These are phyloP conservation scores for Leptopilina myrica DNA, from an alignment of 2,888 invertebrate genomes.

Conservation along the genomic window DNA sequence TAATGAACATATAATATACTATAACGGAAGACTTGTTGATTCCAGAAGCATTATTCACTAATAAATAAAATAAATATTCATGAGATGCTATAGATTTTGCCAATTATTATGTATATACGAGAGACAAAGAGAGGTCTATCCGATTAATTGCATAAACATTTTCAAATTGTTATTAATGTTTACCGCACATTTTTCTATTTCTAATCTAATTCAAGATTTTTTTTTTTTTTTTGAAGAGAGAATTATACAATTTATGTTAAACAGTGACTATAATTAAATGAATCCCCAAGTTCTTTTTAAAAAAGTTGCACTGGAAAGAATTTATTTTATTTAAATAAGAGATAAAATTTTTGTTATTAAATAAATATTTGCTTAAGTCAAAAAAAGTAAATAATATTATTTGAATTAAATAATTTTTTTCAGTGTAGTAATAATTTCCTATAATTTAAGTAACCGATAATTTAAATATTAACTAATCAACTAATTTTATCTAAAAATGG, in stretches of 20 bases:
- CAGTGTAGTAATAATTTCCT: too few relatives aligned
- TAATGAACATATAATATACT: neutral
- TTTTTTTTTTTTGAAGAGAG: neutral
- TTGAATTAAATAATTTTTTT: too few relatives aligned
- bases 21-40: constrained; percentile 11
- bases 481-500: too few relatives aligned
- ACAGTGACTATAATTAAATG: too few relatives aligned
- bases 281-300: too few relatives aligned
- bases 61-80: constrained; percentile 5
- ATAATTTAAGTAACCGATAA: too few relatives aligned
- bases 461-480: too few relatives aligned
- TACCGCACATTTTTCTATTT: neutral
- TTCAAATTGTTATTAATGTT: neutral
- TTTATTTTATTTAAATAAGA: too few relatives aligned
- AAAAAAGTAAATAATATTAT: too few relatives aligned
- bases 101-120: neutral
- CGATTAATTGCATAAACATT: neutral
- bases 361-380: too few relatives aligned
- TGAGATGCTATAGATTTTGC: neutral
- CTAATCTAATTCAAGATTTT: neutral
- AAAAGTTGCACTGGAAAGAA: too few relatives aligned
- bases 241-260: neutral
- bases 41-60: constrained; percentile 5
- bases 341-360: too few relatives aligned
- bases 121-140: neutral